Evolutionary conservation across 2,888 invertebrate species (phyloP), one percentile per base, ranked within the genome.

Genomic region (Mythimna albipuncta): DNA sequence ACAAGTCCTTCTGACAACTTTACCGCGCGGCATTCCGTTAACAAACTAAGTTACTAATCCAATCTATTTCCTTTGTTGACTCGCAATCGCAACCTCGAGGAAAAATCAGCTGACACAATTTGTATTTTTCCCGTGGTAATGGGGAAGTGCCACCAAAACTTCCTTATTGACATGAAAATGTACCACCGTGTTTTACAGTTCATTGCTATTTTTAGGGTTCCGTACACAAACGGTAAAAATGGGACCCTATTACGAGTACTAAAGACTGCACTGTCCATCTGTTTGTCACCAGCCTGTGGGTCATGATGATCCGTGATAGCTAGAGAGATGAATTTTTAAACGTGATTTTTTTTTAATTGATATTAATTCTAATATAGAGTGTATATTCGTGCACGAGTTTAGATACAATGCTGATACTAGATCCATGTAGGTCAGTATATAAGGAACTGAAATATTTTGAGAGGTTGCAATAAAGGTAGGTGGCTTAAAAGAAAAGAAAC

Each of bases 41-140:
- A 35, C 50, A 55, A 70, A 81, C 41, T 44, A 63, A 59, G 58
- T 65, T 57, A 69, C 67, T 54, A 69, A 82, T 77, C 63, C 78
- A 80, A 80, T 74, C 47, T 65, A 67, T 83, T 74, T 80, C 66
- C 69, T 72, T 69, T 84, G 72, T 77, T 83, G 77, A 81, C 70
- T 55, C 65, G 55, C 69, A 65, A 73, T 79, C 79, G 52, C 79
- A 65, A 72, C 69, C 68, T 32, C 0, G 50, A 64, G 57, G 67
- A 65, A 83, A 74, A 74, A 75, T 35, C 72, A 70, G 84, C 72
- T 72, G 81, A 74, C 74, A 77, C 74, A 64, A 69, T 83, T 82
- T 59, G 69, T 67, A 58, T 74, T 32, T 83, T 75, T 79, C 75
- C 67, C 83, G 62, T 54, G 61, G 58, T 66, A 58, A 62, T 67